phyloP scores from a whole-genome alignment of 2,797 vertebrate genomes.

The Miichthys miiuy region DNA sequence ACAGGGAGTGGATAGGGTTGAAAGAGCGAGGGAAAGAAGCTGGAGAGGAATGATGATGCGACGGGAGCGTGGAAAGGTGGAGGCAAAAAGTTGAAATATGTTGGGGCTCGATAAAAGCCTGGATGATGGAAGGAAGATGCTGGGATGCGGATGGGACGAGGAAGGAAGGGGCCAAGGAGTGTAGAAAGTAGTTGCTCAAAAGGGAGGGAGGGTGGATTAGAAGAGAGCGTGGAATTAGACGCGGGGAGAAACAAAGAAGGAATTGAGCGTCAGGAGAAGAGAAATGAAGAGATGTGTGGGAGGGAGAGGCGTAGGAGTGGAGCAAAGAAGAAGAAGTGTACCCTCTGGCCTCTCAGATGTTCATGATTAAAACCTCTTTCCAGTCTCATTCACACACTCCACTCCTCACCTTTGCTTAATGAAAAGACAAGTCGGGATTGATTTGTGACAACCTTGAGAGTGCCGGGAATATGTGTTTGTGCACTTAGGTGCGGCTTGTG shows the following conservation, averaged over 20 bases:
- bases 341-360: slow-evolving; percentile 53
- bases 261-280: slow-evolving; percentile 43
- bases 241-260: slow-evolving; percentile 48
- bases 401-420: slow-evolving; percentile 65
- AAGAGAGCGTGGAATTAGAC: slow-evolving; percentile 37
- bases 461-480: slow-evolving; percentile 9
- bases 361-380: slow-evolving; percentile 68
- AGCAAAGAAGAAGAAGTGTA: slow-evolving; percentile 22
- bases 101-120: slow-evolving; percentile 43
- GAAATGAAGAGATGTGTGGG: slow-evolving; percentile 54
- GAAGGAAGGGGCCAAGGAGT: slow-evolving; percentile 34
- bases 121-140: slow-evolving; percentile 10
- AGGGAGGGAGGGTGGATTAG: slow-evolving; percentile 2
- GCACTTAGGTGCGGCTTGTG: neutral
- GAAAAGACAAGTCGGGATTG: slow-evolving; percentile 66
- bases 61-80: slow-evolving; percentile 63
- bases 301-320: slow-evolving; percentile 48
- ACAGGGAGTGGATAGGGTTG: slow-evolving; percentile 51
- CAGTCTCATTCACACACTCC: slow-evolving; percentile 54
- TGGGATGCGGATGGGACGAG: slow-evolving; percentile 16
- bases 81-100: slow-evolving; percentile 65
- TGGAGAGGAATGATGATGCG: slow-evolving; percentile 55
- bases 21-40: slow-evolving; percentile 52
- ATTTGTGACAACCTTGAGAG: slow-evolving; percentile 71
- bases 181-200: slow-evolving; percentile 24